Evolutionary conservation across 2,797 vertebrate species (phyloP).

Genomic region (Lemur catta): DNA sequence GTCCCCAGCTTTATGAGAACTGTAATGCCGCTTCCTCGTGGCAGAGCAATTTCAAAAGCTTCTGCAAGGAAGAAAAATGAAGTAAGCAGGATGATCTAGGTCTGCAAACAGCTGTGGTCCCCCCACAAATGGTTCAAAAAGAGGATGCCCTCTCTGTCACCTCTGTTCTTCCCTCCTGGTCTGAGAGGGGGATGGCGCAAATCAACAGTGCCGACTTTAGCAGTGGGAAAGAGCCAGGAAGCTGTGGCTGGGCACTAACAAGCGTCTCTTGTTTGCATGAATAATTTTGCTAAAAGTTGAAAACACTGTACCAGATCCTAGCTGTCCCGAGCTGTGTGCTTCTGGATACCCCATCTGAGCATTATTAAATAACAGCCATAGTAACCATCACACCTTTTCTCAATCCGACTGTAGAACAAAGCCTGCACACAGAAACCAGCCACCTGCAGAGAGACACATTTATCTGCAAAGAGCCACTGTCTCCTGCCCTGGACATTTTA

Average conservation of each 20-base stretch:
- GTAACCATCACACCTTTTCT: not conserved
- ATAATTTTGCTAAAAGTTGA: not conserved
- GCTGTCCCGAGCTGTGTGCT: not conserved
- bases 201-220: not conserved
- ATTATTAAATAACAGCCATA: not conserved
- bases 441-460: not conserved
- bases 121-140: not conserved
- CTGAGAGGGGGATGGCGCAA: not conserved
- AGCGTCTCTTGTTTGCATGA: not conserved
- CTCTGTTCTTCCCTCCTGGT: not conserved
- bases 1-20: conserved; percentile 69
- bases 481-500: not conserved
- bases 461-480: not conserved
- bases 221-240: not conserved
- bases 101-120: not conserved
- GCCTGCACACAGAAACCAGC: not conserved
- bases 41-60: conserved; percentile 72
- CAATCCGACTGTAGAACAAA: not conserved
- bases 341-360: not conserved
- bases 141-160: not conserved
- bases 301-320: not conserved
- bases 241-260: not conserved
- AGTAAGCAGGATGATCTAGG: not conserved
- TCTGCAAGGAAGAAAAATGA: conserved; percentile 51
- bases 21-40: conserved; percentile 31